Evolutionary conservation across 2,113 vertebrate species (phyloP).

Genomic region (Rhineura floridana): DNA sequence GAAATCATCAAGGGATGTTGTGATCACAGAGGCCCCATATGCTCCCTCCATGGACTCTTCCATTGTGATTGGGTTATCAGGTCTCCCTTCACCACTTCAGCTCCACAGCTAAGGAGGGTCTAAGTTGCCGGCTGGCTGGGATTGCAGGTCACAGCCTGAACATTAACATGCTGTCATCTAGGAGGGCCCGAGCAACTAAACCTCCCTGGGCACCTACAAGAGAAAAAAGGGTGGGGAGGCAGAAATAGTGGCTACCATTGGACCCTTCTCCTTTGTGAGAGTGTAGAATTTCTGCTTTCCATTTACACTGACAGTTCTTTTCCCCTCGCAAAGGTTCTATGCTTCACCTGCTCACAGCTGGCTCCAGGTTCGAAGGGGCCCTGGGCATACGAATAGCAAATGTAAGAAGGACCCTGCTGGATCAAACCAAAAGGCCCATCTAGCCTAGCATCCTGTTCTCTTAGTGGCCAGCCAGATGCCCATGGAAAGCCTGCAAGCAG

Average conservation of each 20-base stretch:
- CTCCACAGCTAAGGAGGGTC: slow-evolving; percentile 41
- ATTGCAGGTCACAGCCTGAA: slow-evolving; percentile 52
- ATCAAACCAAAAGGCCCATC: no score
- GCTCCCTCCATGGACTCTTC: slow-evolving; percentile 34
- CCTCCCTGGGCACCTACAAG: slow-evolving; percentile 48
- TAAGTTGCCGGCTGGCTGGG: not conserved
- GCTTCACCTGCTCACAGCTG: no score
- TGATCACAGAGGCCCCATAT: slow-evolving; percentile 57
- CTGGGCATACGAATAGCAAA: no score
- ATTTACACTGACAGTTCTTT: no score
- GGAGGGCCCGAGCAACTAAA: slow-evolving; percentile 52
- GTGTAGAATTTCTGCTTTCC: no score
- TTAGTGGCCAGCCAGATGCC: no score
- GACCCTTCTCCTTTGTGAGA: not conserved
- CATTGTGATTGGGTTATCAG: slow-evolving; percentile 23
- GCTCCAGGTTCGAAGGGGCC: no score
- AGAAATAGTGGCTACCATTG: not conserved
- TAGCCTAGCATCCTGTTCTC: no score
- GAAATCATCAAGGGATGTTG: slow-evolving; percentile 50
- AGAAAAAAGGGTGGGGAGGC: not conserved
- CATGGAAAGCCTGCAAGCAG: no score
- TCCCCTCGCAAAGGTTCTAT: no score
- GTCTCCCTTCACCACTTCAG: slow-evolving; percentile 47
- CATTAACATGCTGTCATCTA: slow-evolving; percentile 31
- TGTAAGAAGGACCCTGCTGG: no score